Percentiles rank a stretch among this genome's conserved stretches.
Conservation (phyloP, 2,113 vertebrate species). For the Chloebia gouldiae region DNA sequence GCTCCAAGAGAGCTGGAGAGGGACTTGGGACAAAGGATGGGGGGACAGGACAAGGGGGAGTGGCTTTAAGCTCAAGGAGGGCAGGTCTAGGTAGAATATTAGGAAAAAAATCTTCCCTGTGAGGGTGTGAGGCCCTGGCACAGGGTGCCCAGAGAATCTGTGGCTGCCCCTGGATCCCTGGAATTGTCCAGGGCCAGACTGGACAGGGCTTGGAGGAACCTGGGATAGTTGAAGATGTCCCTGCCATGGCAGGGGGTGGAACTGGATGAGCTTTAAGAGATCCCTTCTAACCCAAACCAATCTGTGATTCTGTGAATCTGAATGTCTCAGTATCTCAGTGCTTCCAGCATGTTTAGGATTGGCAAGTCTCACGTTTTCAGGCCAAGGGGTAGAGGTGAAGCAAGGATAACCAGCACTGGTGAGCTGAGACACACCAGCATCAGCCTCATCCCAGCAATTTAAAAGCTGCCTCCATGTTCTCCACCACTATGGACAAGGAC, state of each 20-base stretch:
- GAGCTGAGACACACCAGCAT: neutral
- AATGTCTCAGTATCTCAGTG: neutral
- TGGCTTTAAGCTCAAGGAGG: neutral
- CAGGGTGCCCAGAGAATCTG: neutral
- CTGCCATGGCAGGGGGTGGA: neutral
- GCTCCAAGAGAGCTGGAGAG: neutral
- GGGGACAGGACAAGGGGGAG: fast-evolving
- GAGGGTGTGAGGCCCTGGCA: fast-evolving
- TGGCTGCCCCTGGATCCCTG: neutral
- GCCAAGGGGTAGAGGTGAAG: fast-evolving
- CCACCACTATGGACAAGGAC: neutral
- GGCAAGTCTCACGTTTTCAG: fast-evolving
- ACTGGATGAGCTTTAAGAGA: neutral
- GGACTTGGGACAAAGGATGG: neutral
- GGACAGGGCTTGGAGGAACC: fast-evolving
- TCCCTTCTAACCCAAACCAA: neutral
- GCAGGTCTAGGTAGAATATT: neutral
- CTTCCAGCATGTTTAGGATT: neutral
- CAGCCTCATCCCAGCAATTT: neutral
- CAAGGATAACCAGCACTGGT: neutral
- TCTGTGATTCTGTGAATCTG: neutral
- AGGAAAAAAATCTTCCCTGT: fast-evolving
- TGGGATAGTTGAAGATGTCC: neutral
- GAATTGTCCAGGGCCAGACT: fast-evolving
- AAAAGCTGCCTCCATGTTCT: fast-evolving